phyloP scores from a whole-genome alignment of 2,113 vertebrate species.

The Callaeas wilsoni region DNA sequence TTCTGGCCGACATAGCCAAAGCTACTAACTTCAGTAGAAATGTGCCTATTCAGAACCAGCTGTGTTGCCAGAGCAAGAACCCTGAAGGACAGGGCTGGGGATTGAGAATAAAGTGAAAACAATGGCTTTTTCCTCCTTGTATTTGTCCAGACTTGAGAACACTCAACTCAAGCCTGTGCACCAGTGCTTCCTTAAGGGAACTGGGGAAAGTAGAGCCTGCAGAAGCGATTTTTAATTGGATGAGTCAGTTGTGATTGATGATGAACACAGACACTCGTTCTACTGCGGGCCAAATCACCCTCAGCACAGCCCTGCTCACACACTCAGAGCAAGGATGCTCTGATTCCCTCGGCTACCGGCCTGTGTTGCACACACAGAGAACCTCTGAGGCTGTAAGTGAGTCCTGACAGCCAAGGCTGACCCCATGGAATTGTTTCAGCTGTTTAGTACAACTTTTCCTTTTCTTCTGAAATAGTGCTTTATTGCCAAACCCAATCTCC shows the following conservation, averaged over 20 bases:
- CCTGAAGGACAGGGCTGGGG: accelerated
- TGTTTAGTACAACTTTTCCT: not conserved
- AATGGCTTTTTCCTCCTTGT: not conserved
- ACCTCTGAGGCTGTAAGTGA: not conserved
- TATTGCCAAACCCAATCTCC: not conserved
- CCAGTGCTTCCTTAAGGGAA: not conserved
- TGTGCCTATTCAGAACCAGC: not conserved
- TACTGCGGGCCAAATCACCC: not conserved
- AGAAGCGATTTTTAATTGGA: not conserved
- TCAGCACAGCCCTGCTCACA: not conserved
- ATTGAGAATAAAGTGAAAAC: not conserved
- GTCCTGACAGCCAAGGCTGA: not conserved
- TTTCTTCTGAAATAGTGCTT: not conserved
- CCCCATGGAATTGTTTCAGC: not conserved
- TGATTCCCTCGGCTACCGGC: not conserved
- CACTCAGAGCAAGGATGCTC: not conserved
- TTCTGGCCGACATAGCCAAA: not conserved
- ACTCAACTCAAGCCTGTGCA: not conserved
- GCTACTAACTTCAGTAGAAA: not conserved
- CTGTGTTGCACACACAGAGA: not conserved
- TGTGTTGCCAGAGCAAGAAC: not conserved
- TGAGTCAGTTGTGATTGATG: not conserved
- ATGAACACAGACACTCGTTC: not conserved
- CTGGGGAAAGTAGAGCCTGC: not conserved
- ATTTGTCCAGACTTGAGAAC: not conserved